phyloP scores from a whole-genome alignment of 2,888 invertebrate species.

The Agrilus cyanescens region DNA sequence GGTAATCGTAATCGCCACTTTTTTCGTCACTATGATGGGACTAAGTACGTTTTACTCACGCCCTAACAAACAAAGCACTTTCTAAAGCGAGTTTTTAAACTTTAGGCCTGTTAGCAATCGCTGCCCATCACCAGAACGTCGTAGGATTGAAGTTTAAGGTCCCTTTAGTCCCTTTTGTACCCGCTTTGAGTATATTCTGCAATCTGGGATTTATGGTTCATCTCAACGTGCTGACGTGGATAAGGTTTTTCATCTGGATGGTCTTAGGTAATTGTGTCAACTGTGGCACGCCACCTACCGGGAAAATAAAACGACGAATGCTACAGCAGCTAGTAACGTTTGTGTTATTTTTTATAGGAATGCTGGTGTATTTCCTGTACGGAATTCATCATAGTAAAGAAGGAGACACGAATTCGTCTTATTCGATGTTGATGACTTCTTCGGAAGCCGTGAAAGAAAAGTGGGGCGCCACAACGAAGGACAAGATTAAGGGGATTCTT shows the following conservation, averaged over 20 bases:
- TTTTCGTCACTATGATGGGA: conserved; percentile 49
- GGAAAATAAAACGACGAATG: no score
- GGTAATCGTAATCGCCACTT: conserved; percentile 51
- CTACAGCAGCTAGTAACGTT: conserved; percentile 1
- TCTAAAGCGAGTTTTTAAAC: conserved; percentile 2
- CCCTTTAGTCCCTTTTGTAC: conserved; percentile 68
- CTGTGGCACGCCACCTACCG: no score
- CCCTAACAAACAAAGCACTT: background rate
- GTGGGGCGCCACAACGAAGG: conserved; percentile 45
- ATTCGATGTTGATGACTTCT: conserved; percentile 53
- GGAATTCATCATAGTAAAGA: conserved; percentile 79
- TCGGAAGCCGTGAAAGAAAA: conserved; percentile 49
- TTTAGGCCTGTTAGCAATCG: conserved; percentile 57
- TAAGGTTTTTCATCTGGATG: conserved; percentile 80
- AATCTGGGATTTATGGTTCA: conserved; percentile 78
- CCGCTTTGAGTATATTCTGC: conserved; percentile 66
- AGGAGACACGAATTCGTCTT: conserved; percentile 48
- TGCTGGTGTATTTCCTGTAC: conserved; percentile 72
- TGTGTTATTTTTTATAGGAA: conserved; percentile 42
- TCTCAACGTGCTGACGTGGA: conserved; percentile 69
- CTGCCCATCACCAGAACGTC: conserved; percentile 60
- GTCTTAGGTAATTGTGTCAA: conserved; percentile 65
- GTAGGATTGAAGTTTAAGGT: conserved; percentile 63
- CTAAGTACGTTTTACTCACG: conserved; percentile 44
- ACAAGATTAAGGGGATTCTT: conserved; percentile 29